Base-by-base conservation (phyloP, 1,140 invertebrate genomes). In the Drosophila orena region DNA sequence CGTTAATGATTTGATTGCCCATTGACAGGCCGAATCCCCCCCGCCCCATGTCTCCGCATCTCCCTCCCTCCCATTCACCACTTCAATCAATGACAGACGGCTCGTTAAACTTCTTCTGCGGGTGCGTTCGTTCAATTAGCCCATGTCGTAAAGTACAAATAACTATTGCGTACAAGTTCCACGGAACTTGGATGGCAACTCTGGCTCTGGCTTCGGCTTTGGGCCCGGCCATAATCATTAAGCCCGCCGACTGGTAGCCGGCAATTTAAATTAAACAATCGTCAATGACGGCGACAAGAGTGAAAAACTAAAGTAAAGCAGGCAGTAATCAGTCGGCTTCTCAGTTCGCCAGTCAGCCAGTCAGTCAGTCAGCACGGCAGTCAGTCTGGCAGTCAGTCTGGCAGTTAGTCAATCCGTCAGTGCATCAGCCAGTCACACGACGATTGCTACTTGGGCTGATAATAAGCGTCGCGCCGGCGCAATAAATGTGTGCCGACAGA, bases 101-200 rank as follows among this genome's bases (percentile, higher is more conserved):
- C 72, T 90, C 77, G 56, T 81, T 88, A 86, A 86, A 61, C 61
- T 76, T 81, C 83, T 70, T 71, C 61, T 78, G 74, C 58, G 78
- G 65, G 65, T 71, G 68, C 68, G 66, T 70, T 69, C 66, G 64
- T 70, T 70, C 81, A 86, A 86, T 86, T 86, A 86, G 81, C 81
- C 64, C 81, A 79, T 88, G 79, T 88, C 83, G 83, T 88, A 89
- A 88, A 89, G 70, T 89, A 88, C 83, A 88, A 86, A 85, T 89
- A 88, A 79, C 72, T 84, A 89, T 88, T 89, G 76, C 76, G 76
- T 79, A 86, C 71, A 70, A 68, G 68, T 71, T 71, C 65, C 68
- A n/a, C 11, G 68, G 68, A 71, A 71, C 44, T 43, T 35, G 53
- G 24, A 75, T 38, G 37, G 37, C 37, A 81, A 81, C 59, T 62